Base-by-base conservation (phyloP, 2,113 vertebrate genomes). In the Rhinopomastus cyanomelas region DNA sequence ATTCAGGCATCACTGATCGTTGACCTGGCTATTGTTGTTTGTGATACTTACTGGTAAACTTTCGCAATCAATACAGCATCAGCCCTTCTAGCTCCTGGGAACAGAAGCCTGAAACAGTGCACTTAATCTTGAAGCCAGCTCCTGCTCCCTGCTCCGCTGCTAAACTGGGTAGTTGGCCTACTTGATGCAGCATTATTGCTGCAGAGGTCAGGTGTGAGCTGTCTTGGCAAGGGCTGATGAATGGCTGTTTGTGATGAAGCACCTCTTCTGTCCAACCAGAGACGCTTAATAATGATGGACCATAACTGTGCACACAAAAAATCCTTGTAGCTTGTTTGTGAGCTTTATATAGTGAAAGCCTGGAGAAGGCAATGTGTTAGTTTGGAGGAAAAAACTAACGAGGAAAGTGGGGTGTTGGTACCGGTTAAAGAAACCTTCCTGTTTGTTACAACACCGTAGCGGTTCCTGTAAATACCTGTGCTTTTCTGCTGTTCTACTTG, bases 11-110 rank as follows among this genome's bases (percentile, higher is more conserved):
- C 97, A 97, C 98, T 96, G 89, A 98, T 98, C 97, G 97, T 98
- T 98, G 98, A 98, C 98, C 98, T 98, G 98, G 98, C 98, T 98
- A 98, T 98, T 98, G 98, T 97, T 99, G 98, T 98, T 98, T 98
- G 98, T 98, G 98, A 98, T 98, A 97, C 98, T 99, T 98, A 98
- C 98, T 95, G 98, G 98, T 98, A 98, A 99, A 99, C 98, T 99
- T 99, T 98, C 89, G 89, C 98, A 99, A 99, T 99, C 99, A 98
- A 99, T 99, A 98, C 98, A 96, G 95, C 98, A 97, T 98, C 98
- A 99, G 98, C 98, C 97, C 75, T 90, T 94, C 94, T 96, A 92
- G 97, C 99, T 98, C 98, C 97, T 97, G 99, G 99, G 98, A 99
- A 98, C 97, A 97, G 97, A 98, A 98, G 98, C 97, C 98, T 98